These are phyloP conservation scores for Isurus oxyrinchus DNA, from an alignment of 2,113 vertebrate genomes.

Conservation along the genomic window DNA sequence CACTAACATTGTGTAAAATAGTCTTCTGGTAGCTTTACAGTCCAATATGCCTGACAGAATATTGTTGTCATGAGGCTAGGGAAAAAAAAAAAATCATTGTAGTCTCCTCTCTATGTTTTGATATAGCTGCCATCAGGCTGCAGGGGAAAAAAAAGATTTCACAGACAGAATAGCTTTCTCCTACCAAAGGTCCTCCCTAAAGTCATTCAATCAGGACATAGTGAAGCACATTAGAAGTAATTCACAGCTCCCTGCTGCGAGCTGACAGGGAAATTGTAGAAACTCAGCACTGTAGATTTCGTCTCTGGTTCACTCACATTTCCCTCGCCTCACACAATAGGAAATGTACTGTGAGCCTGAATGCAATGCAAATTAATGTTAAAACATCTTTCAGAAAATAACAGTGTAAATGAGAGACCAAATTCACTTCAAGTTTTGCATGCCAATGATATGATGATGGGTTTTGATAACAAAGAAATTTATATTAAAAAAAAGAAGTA, in stretches of 20 bases:
- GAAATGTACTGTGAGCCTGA: neutral
- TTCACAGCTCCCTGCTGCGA: neutral
- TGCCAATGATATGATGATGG: neutral
- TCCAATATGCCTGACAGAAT: neutral
- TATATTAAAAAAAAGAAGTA: neutral
- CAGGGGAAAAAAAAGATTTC: neutral
- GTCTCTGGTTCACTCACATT: conserved; percentile 1
- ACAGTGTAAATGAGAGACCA: neutral
- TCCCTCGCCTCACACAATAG: neutral
- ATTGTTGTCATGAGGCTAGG: neutral
- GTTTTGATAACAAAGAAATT: conserved; percentile 26
- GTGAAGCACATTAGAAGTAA: conserved; percentile 26
- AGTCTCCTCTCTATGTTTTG: neutral
- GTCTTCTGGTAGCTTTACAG: neutral
- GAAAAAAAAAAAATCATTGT: neutral
- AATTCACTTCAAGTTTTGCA: conserved; percentile 14
- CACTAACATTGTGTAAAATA: neutral
- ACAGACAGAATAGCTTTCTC: neutral
- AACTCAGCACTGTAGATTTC: neutral
- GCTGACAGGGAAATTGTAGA: conserved; percentile 24
- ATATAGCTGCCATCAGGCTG: neutral
- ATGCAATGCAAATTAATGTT: neutral
- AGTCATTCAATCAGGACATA: conserved; percentile 27
- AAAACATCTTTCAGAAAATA: conserved; percentile 15
- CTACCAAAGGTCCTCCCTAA: neutral